Conservation (phyloP, 1,140 invertebrate species). For the Andricus grossulariae region DNA sequence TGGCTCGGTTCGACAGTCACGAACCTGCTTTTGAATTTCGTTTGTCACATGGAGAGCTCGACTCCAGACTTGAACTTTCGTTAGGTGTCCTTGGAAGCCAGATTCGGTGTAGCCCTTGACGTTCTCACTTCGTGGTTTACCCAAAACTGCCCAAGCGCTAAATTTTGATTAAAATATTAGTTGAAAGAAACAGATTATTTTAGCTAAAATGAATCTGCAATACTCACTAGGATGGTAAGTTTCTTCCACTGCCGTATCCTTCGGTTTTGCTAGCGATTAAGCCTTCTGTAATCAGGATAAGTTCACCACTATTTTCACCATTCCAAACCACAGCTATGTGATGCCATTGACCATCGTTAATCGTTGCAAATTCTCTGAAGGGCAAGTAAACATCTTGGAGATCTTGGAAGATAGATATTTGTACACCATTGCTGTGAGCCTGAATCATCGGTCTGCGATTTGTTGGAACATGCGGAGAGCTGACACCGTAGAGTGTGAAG, state of each 20-base stretch:
- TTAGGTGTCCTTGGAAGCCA: constrained; percentile 96
- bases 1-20: constrained; percentile 93
- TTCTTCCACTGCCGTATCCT: constrained; percentile 87
- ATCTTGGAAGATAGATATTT: constrained; percentile 91
- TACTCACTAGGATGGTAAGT: constrained; percentile 87
- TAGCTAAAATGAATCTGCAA: constrained; percentile 28
- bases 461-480: constrained; percentile 86
- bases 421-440: constrained; percentile 92
- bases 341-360: constrained; percentile 98
- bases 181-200: constrained; percentile 42
- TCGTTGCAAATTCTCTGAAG: constrained; percentile 92
- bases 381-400: constrained; percentile 92
- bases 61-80: constrained; percentile 96
- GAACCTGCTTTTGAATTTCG: constrained; percentile 95
- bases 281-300: constrained; percentile 93
- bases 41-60: constrained; percentile 91
- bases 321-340: constrained; percentile 96
- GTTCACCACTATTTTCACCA: constrained; percentile 87
- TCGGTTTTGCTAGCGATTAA: constrained; percentile 93
- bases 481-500: constrained; percentile 93
- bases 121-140: constrained; percentile 88
- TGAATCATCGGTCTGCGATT: constrained; percentile 89
- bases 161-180: constrained; percentile 58
- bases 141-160: constrained; percentile 94
- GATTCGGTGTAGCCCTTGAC: constrained; percentile 86